These are phyloP conservation scores for Phyto melanocephala DNA, from an alignment of 2,888 invertebrate genomes.

Conservation along the genomic window DNA sequence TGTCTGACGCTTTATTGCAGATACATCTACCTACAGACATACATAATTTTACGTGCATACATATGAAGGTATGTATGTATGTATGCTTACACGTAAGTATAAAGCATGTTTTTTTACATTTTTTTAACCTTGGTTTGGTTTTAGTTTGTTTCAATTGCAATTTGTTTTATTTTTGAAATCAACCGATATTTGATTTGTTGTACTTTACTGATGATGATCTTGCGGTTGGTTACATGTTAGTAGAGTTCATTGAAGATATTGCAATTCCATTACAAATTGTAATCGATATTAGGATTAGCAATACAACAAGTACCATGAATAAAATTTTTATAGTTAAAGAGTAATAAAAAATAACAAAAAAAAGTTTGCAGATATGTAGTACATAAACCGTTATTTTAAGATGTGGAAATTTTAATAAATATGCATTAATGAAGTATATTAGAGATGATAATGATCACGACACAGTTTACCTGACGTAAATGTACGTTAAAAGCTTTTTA, in stretches of 20 bases:
- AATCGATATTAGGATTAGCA: not conserved
- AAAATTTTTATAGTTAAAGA: too few relatives aligned
- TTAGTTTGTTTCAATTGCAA: slow-evolving; percentile 11
- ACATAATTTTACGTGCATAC: too few relatives aligned
- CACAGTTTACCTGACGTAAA: too few relatives aligned
- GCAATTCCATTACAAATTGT: not conserved
- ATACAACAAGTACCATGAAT: too few relatives aligned
- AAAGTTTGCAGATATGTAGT: too few relatives aligned
- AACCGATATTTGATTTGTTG: slow-evolving; percentile 30
- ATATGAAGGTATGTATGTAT: not conserved
- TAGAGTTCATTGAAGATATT: slow-evolving; percentile 32
- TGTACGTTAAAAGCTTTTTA: too few relatives aligned
- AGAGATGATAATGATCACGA: too few relatives aligned
- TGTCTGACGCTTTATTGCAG: not conserved
- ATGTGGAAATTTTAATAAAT: too few relatives aligned
- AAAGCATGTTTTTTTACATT: not conserved
- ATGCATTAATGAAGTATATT: too few relatives aligned
- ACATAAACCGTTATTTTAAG: too few relatives aligned
- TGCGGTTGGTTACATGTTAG: not conserved
- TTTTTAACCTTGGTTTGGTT: slow-evolving; percentile 44
- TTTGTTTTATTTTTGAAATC: slow-evolving; percentile 23
- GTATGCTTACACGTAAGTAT: not conserved
- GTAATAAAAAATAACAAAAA: too few relatives aligned
- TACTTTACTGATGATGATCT: slow-evolving; percentile 1
- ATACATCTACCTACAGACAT: too few relatives aligned